phyloP scores from a whole-genome alignment of 2,888 invertebrate species.

The Subacronicta megacephala region DNA sequence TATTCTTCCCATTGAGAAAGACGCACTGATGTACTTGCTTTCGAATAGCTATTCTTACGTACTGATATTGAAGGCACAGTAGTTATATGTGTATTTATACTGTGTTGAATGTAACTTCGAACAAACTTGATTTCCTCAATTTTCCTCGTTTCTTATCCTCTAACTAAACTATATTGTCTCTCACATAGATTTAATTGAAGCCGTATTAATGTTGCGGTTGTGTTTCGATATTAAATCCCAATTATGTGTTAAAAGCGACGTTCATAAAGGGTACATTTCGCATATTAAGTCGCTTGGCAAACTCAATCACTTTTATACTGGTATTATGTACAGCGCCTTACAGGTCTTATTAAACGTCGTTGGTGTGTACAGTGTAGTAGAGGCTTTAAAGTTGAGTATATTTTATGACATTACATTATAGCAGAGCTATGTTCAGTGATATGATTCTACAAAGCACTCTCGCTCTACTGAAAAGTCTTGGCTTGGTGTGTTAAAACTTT shows the following conservation, averaged over 20 bases:
- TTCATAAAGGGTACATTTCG: slow-evolving; percentile 17
- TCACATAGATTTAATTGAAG: slow-evolving; percentile 44
- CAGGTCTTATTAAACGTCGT: slow-evolving; percentile 26
- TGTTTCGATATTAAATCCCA: slow-evolving; percentile 45
- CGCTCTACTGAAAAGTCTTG: background rate
- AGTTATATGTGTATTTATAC: no score
- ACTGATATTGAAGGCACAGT: slow-evolving; percentile 4
- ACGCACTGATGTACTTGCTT: background rate
- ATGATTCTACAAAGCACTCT: slow-evolving; percentile 8
- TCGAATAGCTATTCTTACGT: slow-evolving; percentile 9
- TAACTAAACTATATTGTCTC: slow-evolving; percentile 44
- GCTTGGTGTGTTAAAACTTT: no score
- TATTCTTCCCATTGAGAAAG: no score
- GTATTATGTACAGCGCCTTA: slow-evolving; percentile 31
- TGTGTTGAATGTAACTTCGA: slow-evolving; percentile 11
- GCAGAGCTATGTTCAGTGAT: slow-evolving; percentile 1
- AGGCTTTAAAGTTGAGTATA: slow-evolving; percentile 20
- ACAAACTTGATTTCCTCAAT: slow-evolving; percentile 21
- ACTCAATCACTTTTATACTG: slow-evolving; percentile 30
- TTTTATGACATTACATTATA: slow-evolving; percentile 8
- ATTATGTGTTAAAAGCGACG: slow-evolving; percentile 48
- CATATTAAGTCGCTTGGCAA: slow-evolving; percentile 32
- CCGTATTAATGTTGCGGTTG: slow-evolving; percentile 45
- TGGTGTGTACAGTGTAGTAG: slow-evolving; percentile 9
- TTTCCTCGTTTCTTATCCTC: slow-evolving; percentile 27